Base-by-base conservation (phyloP, 2,797 vertebrate species). In the Myotis myotis region DNA sequence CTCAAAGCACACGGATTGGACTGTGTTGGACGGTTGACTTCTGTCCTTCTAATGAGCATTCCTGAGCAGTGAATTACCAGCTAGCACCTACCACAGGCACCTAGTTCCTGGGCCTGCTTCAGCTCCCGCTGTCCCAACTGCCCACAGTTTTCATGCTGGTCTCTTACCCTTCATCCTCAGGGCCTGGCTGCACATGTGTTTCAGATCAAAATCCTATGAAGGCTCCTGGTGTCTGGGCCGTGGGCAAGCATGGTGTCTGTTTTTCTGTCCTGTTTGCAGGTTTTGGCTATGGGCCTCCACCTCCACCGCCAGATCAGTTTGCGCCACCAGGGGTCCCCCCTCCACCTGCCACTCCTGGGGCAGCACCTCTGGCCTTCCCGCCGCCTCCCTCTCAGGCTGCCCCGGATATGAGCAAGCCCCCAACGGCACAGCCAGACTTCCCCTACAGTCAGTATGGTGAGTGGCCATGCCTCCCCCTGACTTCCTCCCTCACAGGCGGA, bases 371-470 rank as follows among this genome's bases (percentile, higher is more conserved):
- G 93, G 99, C 99, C 96, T 99, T 99, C 97, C 99, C 99, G 38
- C 99, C 99, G 4, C 99, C 99, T 92, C 99, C 99, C 44, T 99
- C 99, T 96, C 99, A 99, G 97, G 99, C 99, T 91, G 99, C 99
- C 99, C 99, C 99, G 97, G 99, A 99, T 98, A 99, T 99, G 99
- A 99, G 99, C 99, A 99, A 99, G 98, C 99, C 99, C 97, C 99
- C 99, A 5, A 98, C 99, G 72, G 99, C 99, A 97, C 99, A 99
- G 98, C 99, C 99, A 41, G 99, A 99, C 97, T 99, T 99, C 98
- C 98, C 99, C 94, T 99, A 99, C 91, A 99, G 99, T 98, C 99
- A 99, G 98, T 99, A 99, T 98, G 99, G 99, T 99, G 99, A 99
- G 99, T 99, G 97, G 15, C 53, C 2, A 30, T 49, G 41, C 62